phyloP scores from a whole-genome alignment of 2,888 invertebrate species.

The Ormyrus labotus region DNA sequence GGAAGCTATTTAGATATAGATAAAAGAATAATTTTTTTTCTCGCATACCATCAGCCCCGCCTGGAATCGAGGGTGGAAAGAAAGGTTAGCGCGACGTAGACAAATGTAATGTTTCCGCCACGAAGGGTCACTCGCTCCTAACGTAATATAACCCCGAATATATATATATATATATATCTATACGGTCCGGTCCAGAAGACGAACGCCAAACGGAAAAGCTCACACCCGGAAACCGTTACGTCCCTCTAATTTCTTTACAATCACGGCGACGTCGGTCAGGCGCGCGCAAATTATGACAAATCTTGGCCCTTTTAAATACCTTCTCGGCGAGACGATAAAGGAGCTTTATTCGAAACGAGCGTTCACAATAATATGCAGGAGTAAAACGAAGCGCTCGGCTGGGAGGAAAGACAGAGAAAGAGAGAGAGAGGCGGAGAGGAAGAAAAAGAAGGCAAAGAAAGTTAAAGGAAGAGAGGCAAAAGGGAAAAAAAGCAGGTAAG shows the following conservation, averaged over 20 bases:
- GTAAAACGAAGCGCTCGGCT: neutral
- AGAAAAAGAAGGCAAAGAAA: neutral
- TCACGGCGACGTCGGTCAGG: constrained; percentile 73
- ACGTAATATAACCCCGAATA: constrained; percentile 51
- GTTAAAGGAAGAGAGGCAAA: neutral
- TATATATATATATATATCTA: constrained; percentile 56
- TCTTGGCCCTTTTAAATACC: neutral
- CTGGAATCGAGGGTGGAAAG: constrained; percentile 11
- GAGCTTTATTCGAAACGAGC: neutral
- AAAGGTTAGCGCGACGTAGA: constrained; percentile 58
- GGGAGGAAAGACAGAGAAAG: neutral
- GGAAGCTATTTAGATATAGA: constrained; percentile 27
- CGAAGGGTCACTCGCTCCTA: constrained; percentile 64
- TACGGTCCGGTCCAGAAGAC: constrained; percentile 67
- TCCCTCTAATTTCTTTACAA: constrained; percentile 76
- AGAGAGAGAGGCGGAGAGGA: neutral
- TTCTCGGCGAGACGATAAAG: neutral
- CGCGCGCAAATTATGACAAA: constrained; percentile 61
- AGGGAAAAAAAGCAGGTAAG: constrained; percentile 4
- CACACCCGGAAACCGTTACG: constrained; percentile 70
- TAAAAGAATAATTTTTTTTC: constrained; percentile 24
- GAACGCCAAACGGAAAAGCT: constrained; percentile 73
- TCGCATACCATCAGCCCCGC: constrained; percentile 13
- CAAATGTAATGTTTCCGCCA: constrained; percentile 65
- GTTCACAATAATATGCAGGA: neutral